Base-by-base conservation (phyloP, 1,140 invertebrate genomes). In the Trichogramma pretiosum region DNA sequence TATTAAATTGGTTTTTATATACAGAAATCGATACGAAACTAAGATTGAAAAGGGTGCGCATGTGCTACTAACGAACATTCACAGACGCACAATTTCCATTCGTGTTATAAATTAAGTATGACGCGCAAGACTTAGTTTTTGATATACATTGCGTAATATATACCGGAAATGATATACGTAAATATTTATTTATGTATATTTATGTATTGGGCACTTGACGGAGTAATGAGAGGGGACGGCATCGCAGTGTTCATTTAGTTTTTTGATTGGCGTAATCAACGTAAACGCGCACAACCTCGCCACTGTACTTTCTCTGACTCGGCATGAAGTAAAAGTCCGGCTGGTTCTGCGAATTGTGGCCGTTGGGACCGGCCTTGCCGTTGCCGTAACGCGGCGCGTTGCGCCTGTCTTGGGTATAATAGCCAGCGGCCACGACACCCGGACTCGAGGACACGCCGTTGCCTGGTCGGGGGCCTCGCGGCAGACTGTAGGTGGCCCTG, bases 261-360 rank as follows among this genome's bases (percentile, higher is more conserved):
- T 63, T 57, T 42, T 68, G 64, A 51, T 65, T 65, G 24, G 24
- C 24, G 60, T 89, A 86, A 64, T 90, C 85, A 2, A 93, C 89
- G 65, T 89, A 92, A 5, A 93, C 89, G 52, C 87, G 75, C n/a
- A 93, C 87, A 1, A 90, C 83, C 73, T 93, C 89, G 47, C 89
- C 89, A 53, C 89, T 90, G 70, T 93, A 92, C 65, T 93, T 91
- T 39, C 90, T 71, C 60, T 94, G 90, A 23, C 88, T 91, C 13
- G 89, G 90, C 89, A 93, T 93, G 63, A 93, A 93, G 67, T 93
- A 94, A 68, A 93, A 93, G 68, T 94, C 90, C 0, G 89, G 85
- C 51, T 83, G 77, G 0, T 55, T 53, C 14, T 58, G 56, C 0
- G 53, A 39, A 0, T 28, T 32, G 22, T 45, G 42, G 2, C 32